Conservation (phyloP, 2,113 vertebrate species). For the Ptilonorhynchus violaceus region DNA sequence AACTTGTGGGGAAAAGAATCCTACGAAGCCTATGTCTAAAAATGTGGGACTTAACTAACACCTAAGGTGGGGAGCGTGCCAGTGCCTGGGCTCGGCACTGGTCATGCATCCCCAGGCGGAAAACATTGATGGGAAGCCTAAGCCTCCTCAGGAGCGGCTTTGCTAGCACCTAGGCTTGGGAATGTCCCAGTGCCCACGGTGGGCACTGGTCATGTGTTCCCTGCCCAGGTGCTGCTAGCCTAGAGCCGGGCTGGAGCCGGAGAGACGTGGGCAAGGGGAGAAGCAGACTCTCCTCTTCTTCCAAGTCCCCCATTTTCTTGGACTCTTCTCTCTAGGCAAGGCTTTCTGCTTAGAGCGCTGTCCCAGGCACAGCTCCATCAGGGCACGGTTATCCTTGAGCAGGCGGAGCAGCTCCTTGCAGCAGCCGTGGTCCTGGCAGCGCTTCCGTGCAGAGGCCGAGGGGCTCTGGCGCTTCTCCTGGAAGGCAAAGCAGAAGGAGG, state of each 20-base stretch:
- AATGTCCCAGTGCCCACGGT: not conserved
- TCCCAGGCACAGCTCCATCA: not conserved
- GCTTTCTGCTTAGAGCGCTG: not conserved
- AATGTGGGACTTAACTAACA: too few species aligned
- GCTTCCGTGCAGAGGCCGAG: not conserved
- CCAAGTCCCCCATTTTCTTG: not conserved
- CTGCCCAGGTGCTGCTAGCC: not conserved
- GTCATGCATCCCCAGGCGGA: too few species aligned
- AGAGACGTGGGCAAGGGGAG: not conserved
- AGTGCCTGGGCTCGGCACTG: too few species aligned
- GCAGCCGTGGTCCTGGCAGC: not conserved
- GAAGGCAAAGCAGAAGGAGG: not conserved
- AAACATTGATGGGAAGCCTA: too few species aligned
- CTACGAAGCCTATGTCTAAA: accelerated
- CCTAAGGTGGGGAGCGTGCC: too few species aligned
- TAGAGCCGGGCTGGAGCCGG: not conserved
- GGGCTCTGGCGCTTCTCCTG: not conserved
- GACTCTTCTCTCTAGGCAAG: not conserved
- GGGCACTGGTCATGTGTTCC: not conserved
- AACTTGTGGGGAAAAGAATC: too few species aligned
- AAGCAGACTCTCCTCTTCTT: not conserved
- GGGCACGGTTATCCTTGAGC: not conserved
- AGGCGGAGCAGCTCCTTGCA: not conserved
- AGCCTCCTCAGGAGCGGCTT: too few species aligned
- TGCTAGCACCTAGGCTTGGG: too few species aligned